Conservation (phyloP, 1,140 invertebrate genomes). For the Euwallacea similis region DNA sequence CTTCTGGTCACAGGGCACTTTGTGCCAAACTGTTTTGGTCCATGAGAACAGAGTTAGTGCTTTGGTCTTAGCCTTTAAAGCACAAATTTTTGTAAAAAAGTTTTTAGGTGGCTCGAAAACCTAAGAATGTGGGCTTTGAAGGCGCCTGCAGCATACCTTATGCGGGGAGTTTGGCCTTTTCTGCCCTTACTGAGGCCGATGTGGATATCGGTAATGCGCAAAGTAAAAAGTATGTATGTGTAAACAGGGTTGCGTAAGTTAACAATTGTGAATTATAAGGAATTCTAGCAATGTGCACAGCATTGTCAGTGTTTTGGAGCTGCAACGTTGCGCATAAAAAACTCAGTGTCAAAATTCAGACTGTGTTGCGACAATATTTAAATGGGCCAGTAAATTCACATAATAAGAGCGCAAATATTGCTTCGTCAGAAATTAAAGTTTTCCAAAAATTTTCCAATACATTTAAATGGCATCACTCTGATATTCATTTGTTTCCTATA, state of each 20-base stretch:
- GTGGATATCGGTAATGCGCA: slow-evolving; percentile 59
- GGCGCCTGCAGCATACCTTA: slow-evolving; percentile 73
- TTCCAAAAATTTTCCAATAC: neutral
- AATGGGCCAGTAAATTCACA: no score
- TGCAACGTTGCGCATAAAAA: no score
- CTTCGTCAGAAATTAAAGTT: no score
- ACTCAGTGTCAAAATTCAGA: no score
- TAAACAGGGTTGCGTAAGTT: no score
- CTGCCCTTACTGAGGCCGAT: slow-evolving; percentile 62
- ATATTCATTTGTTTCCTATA: slow-evolving; percentile 8
- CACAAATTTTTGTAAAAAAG: neutral
- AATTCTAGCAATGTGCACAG: no score
- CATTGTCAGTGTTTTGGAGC: no score
- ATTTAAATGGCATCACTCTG: neutral
- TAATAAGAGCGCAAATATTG: no score
- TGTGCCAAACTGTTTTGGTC: slow-evolving; percentile 65
- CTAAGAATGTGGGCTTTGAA: slow-evolving; percentile 66
- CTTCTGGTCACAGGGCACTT: slow-evolving; percentile 62
- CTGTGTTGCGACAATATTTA: no score
- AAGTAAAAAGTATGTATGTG: slow-evolving; percentile 59
- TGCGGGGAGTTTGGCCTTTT: slow-evolving; percentile 68
- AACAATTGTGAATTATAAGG: no score
- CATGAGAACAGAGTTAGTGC: slow-evolving; percentile 56
- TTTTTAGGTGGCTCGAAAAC: slow-evolving; percentile 61
- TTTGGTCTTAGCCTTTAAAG: no score